Evolutionary conservation across 2,797 vertebrate species (phyloP).

Genomic region (Galagoides demidoff): DNA sequence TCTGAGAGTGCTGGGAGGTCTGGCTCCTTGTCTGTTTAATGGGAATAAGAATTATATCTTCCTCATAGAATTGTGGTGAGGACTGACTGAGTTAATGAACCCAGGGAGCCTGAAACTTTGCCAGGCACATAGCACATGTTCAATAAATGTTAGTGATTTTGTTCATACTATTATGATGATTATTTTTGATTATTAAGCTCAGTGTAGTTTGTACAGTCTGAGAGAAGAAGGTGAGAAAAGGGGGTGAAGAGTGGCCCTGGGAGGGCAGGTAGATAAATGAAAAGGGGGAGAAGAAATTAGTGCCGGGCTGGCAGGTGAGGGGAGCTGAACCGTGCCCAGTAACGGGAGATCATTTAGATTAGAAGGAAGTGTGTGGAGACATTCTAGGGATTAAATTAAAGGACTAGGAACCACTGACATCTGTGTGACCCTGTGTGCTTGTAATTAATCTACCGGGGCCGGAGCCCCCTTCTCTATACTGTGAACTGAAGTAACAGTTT

Average conservation of each 20-base stretch:
- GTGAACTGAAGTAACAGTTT: background rate
- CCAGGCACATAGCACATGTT: background rate
- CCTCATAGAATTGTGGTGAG: background rate
- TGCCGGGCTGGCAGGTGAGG: background rate
- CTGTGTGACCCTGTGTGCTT: background rate
- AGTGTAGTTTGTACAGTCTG: background rate
- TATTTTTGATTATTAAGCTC: background rate
- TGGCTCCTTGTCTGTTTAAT: background rate
- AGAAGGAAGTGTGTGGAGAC: constrained; percentile 31
- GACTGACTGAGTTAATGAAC: constrained; percentile 5
- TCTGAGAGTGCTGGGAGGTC: background rate
- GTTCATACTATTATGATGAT: background rate
- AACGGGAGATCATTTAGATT: constrained; percentile 46
- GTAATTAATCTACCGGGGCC: background rate
- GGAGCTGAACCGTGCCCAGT: background rate
- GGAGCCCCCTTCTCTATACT: background rate
- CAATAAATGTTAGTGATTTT: background rate
- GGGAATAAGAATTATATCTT: background rate
- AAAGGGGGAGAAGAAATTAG: background rate
- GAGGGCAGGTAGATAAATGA: background rate
- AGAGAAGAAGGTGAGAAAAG: background rate
- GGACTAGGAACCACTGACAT: background rate
- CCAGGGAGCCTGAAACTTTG: background rate
- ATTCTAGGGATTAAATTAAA: background rate
- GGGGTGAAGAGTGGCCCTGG: background rate